Evolutionary conservation across 2,113 vertebrate species (phyloP).

Genomic region (Atlantisia rogersi): DNA sequence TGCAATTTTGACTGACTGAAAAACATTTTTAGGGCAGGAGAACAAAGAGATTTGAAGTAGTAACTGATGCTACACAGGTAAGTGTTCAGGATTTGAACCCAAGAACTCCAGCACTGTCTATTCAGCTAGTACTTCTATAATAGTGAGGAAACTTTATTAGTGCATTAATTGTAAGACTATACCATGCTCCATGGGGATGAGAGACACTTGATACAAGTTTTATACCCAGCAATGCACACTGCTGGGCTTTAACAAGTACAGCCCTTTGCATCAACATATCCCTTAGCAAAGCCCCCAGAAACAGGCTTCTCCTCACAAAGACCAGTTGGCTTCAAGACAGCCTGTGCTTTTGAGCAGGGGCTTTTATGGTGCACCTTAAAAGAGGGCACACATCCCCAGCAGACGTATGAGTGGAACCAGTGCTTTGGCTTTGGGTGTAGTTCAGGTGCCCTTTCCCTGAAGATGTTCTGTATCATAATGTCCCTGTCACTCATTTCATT

Average conservation of each 20-base stretch:
- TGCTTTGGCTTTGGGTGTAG: background rate
- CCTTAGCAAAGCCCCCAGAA: background rate
- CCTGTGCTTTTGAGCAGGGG: accelerated
- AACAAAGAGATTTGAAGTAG: slow-evolving; percentile 11
- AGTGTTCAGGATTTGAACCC: background rate
- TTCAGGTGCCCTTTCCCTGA: background rate
- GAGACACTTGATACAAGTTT: background rate
- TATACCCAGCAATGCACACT: background rate
- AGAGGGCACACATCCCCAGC: background rate
- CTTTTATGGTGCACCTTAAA: background rate
- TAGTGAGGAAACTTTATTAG: background rate
- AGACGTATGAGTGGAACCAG: background rate
- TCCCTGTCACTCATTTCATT: background rate
- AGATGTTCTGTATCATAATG: background rate
- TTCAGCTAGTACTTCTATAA: background rate
- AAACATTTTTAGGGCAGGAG: background rate
- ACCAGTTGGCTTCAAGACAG: background rate
- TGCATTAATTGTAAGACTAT: background rate
- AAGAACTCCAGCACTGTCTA: background rate
- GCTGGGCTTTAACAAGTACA: background rate
- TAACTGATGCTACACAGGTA: slow-evolving; percentile 22
- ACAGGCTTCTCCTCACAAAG: background rate
- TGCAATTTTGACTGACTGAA: slow-evolving; percentile 5
- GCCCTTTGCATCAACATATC: background rate
- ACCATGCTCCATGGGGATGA: background rate